phyloP scores from a whole-genome alignment of 2,797 vertebrate species.

The Sebastes iracundus region DNA sequence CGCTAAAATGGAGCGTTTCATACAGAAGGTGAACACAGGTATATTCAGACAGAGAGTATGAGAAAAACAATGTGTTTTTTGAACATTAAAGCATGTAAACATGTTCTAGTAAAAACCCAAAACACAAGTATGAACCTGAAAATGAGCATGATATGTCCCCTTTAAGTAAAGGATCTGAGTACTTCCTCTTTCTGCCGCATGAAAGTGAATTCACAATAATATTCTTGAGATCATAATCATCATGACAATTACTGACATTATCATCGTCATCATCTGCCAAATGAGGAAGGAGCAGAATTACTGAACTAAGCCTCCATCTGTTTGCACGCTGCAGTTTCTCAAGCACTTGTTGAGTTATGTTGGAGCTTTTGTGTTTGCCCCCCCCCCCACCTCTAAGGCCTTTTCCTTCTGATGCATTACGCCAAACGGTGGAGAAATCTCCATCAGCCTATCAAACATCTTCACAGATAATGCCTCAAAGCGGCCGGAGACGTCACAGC shows the following conservation, averaged over 20 bases:
- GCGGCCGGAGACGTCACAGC: conserved; percentile 58
- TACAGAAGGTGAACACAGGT: too few relatives aligned
- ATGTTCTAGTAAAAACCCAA: neutral
- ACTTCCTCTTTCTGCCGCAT: neutral
- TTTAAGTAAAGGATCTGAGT: neutral
- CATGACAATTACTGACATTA: conserved; percentile 16
- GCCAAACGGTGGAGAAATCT: conserved; percentile 43
- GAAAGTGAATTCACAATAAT: neutral
- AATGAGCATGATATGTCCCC: neutral
- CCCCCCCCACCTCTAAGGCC: neutral
- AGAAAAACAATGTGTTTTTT: too few relatives aligned
- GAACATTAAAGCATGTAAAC: neutral
- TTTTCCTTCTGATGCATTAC: conserved; percentile 42
- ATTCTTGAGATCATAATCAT: neutral
- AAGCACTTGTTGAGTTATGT: conserved; percentile 38
- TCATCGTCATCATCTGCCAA: conserved; percentile 4
- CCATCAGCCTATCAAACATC: conserved; percentile 69
- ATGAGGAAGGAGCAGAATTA: conserved; percentile 35
- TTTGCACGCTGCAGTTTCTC: conserved; percentile 18
- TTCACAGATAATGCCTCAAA: conserved; percentile 76
- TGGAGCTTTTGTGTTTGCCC: neutral
- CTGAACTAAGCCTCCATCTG: conserved; percentile 8
- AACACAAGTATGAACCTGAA: neutral
- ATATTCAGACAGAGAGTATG: too few relatives aligned
- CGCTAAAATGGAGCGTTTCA: too few relatives aligned